Base-by-base conservation (phyloP, 37 sponge, comb jelly and placozoan genomes). In the Amphimedon queenslandica region DNA sequence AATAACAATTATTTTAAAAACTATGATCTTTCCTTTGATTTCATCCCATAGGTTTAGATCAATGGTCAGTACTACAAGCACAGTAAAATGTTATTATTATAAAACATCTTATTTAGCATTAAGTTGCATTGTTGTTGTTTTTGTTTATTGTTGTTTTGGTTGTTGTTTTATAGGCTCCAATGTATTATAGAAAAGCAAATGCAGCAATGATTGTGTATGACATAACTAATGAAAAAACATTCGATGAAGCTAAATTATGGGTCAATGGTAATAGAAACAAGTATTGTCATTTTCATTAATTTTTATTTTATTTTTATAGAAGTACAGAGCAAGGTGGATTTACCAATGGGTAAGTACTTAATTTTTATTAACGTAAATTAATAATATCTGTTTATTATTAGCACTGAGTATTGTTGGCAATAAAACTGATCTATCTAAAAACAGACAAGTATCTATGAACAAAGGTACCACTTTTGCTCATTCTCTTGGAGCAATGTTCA, bases 141-240 rank as follows among this genome's bases (percentile, higher is more conserved):
- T n/a, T n/a, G n/a, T n/a, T n/a, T n/a, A n/a, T n/a, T n/a, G n/a
- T n/a, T n/a, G n/a, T n/a, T n/a, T n/a, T n/a, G n/a, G n/a, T n/a
- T n/a, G n/a, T 57, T 71, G 33, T 64, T 68, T 24, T 40, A 0
- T 57, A 88, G 89, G 91, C 94, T 1, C 94, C 94, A 5, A 76
- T 93, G 91, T 93, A 93, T 72, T 93, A 93, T 53, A 69, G 93
- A 8, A 69, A 81, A n/a, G 88, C 91, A 27, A 89, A 93, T 30
- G 94, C 94, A 42, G 94, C 94, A 31, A 33, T 93, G 18, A 78
- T 93, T 40, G 91, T 90, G 16, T 93, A 93, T 56, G 94, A 93
- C 57, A 90, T 93, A 47, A 90, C 94, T 1, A 74, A 55, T 33
- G 37, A 69, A 41, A 76, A 66, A 30, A 71, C 89, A n/a, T 93